These are phyloP conservation scores for Morpho helenor DNA, from an alignment of 2,888 invertebrate genomes.

Conservation along the genomic window DNA sequence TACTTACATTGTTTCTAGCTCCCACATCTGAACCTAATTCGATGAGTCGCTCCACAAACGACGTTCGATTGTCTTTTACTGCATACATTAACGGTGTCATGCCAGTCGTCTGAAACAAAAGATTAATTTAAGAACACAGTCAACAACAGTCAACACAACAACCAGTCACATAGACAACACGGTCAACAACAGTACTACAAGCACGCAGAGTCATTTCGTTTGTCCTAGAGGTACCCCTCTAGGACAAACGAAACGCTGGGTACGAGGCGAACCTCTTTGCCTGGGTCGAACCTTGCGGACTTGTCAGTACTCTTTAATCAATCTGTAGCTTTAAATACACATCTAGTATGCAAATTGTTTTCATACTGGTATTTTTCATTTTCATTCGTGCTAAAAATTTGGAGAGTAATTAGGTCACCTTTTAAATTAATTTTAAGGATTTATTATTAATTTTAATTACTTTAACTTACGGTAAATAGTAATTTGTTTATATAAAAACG, in stretches of 20 bases:
- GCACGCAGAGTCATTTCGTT: no score
- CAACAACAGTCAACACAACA: no score
- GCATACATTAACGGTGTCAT: slow-evolving; percentile 98
- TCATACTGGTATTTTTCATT: slow-evolving; percentile 5
- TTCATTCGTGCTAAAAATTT: slow-evolving; percentile 16
- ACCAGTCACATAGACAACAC: no score
- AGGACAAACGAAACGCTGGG: neutral
- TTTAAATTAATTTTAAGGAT: no score
- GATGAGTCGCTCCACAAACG: slow-evolving; percentile 93
- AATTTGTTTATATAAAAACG: no score
- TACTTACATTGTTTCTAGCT: slow-evolving; percentile 93
- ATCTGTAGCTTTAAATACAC: slow-evolving; percentile 11
- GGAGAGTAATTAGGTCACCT: no score
- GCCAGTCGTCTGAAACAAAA: slow-evolving; percentile 88
- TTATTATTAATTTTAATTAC: no score
- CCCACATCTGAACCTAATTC: slow-evolving; percentile 96
- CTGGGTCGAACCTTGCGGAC: no score
- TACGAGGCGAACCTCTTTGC: neutral
- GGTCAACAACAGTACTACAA: no score
- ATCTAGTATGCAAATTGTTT: slow-evolving; percentile 10
- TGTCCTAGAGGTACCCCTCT: no score
- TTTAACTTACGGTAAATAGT: no score
- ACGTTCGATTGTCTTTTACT: slow-evolving; percentile 95
- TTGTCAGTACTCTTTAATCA: no score
- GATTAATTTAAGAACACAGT: neutral